Evolutionary conservation across 2,113 vertebrate species (phyloP).

Genomic region (Poecilia latipinna): DNA sequence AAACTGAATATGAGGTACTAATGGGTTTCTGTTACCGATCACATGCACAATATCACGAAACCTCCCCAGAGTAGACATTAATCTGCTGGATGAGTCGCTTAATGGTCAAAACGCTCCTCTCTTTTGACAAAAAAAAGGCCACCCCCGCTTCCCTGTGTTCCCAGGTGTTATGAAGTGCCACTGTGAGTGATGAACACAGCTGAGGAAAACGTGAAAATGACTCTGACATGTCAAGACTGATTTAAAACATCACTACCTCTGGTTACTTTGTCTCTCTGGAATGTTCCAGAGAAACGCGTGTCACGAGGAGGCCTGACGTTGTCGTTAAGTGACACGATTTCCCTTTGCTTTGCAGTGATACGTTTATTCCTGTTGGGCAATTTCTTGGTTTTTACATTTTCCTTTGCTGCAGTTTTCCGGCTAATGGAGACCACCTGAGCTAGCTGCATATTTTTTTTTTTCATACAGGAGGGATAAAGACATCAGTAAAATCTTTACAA

Average conservation of each 20-base stretch:
- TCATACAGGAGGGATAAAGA: constrained; percentile 66
- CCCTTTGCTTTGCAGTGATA: constrained; percentile 36
- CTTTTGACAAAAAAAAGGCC: constrained; percentile 30
- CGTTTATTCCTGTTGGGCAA: constrained; percentile 63
- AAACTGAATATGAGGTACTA: constrained; percentile 21
- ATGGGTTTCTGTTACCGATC: constrained; percentile 15
- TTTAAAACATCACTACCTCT: constrained; percentile 64
- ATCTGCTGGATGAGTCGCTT: constrained; percentile 10
- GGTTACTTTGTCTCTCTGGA: constrained; percentile 59
- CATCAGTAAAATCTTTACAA: constrained; percentile 76
- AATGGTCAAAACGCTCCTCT: constrained; percentile 12
- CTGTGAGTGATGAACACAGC: constrained; percentile 63
- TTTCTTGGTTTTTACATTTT: constrained; percentile 56
- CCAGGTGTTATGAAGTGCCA: constrained; percentile 58
- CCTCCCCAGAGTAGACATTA: constrained; percentile 4
- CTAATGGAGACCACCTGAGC: constrained; percentile 82
- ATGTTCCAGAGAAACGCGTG: constrained; percentile 58
- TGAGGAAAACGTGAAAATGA: constrained; percentile 59
- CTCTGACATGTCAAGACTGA: constrained; percentile 68
- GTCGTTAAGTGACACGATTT: constrained; percentile 24
- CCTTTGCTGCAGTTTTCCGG: constrained; percentile 57
- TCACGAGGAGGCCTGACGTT: constrained; percentile 26
- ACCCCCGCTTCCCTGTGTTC: constrained; percentile 34
- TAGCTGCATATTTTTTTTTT: constrained; percentile 70
- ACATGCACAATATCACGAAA: neutral